Evolutionary conservation across 92 coral and sea anemone genomes (phyloP).

Genomic region (Desmophyllum pertusum): DNA sequence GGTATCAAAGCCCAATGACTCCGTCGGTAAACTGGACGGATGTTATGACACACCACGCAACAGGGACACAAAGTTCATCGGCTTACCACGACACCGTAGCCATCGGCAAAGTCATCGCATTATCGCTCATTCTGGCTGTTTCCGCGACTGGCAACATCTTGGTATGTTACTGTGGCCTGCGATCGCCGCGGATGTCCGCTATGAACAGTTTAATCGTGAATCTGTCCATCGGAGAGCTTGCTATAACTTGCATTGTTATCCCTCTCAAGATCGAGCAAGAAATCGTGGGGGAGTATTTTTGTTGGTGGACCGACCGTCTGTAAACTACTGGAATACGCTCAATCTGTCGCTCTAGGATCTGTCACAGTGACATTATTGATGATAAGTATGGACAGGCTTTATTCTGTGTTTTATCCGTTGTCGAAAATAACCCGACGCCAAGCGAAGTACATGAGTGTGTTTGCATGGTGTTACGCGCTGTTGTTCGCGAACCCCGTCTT

Average conservation of each 20-base stretch:
- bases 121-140: constrained; percentile 71
- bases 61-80: constrained; percentile 18
- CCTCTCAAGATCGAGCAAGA: constrained; percentile 85
- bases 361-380: constrained; percentile 79
- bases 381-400: constrained; percentile 88
- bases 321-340: constrained; percentile 85
- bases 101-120: constrained; percentile 79
- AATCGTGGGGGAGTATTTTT: constrained; percentile 66
- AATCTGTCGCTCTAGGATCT: constrained; percentile 87
- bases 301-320: constrained; percentile 76
- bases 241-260: constrained; percentile 72
- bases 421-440: constrained; percentile 93
- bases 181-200: constrained; percentile 90
- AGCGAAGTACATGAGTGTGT: constrained; percentile 92
- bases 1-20: constrained; percentile 16
- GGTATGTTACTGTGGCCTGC: constrained; percentile 93
- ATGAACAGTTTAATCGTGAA: constrained; percentile 97
- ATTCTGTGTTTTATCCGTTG: constrained; percentile 84
- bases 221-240: constrained; percentile 88
- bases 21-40: constrained; percentile 27
- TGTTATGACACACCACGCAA: constrained; percentile 18
- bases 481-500: constrained; percentile 91
- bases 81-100: constrained; percentile 27
- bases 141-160: constrained; percentile 81
- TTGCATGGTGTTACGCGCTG: constrained; percentile 94